Evolutionary conservation across 2,113 vertebrate genomes (phyloP).

Genomic region (Rhadina sibilatrix): DNA sequence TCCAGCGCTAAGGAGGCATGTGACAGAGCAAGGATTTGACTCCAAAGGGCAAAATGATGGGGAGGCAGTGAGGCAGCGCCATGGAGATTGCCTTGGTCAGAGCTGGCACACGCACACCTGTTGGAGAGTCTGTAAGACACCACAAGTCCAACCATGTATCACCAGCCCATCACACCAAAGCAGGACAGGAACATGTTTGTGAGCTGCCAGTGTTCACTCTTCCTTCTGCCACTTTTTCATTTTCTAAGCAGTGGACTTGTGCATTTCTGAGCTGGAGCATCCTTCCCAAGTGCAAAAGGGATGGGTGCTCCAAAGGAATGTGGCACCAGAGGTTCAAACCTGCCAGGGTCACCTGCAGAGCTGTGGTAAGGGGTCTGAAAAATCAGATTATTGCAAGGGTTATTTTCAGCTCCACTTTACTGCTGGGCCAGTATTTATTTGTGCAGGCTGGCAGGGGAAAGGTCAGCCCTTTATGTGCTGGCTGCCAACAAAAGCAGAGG

Average conservation of each 20-base stretch:
- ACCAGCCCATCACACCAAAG: background rate
- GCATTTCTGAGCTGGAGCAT: background rate
- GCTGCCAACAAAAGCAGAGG: background rate
- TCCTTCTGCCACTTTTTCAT: background rate
- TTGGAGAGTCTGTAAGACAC: background rate
- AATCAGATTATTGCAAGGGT: background rate
- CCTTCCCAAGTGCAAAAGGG: background rate
- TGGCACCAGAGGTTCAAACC: background rate
- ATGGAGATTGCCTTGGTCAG: background rate
- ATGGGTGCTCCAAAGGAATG: background rate
- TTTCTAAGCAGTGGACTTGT: background rate
- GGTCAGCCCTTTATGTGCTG: background rate
- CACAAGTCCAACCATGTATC: background rate
- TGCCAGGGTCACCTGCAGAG: background rate
- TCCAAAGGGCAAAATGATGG: background rate
- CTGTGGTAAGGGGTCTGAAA: background rate
- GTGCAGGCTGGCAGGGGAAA: slow-evolving; percentile 28
- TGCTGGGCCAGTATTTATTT: slow-evolving; percentile 26
- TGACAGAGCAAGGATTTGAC: background rate
- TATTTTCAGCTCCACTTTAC: background rate
- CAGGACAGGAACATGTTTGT: rapidly evolving
- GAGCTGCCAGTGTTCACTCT: background rate
- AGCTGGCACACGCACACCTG: background rate
- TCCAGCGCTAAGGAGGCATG: background rate
- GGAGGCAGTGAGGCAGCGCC: background rate